phyloP scores from a whole-genome alignment of 2,797 vertebrate genomes.

The Podarcis siculus region DNA sequence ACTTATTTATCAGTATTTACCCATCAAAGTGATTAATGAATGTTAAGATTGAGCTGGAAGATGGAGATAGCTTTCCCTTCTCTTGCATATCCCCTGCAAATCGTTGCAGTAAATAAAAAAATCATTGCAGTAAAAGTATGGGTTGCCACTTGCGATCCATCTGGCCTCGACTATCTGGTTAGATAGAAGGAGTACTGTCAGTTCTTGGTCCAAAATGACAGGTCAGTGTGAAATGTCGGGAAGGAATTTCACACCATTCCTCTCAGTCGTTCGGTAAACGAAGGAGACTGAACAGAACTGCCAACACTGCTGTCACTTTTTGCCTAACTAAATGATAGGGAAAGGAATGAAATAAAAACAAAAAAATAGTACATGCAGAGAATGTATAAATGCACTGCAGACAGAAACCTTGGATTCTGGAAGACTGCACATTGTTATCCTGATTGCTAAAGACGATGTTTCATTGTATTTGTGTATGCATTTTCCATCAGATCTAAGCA shows the following conservation, averaged over 20 bases:
- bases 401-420: background rate
- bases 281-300: conserved; percentile 11
- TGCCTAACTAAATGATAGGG: conserved; percentile 24
- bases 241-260: background rate
- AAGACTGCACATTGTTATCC: background rate
- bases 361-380: background rate
- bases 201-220: conserved; percentile 31
- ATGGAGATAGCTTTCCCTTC: background rate
- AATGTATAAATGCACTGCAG: background rate
- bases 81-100: too few species aligned
- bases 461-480: background rate
- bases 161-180: background rate
- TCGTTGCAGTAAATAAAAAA: background rate
- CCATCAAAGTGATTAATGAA: background rate
- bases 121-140: background rate
- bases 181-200: conserved; percentile 3
- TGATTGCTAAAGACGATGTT: background rate
- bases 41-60: background rate
- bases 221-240: conserved; percentile 31
- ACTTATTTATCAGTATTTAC: background rate
- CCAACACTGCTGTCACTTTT: background rate
- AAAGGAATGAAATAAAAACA: background rate
- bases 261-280: conserved; percentile 14
- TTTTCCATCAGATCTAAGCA: conserved; percentile 24
- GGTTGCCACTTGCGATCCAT: background rate